A percentile compares a stretch with the other conserved stretches of the same genome.
Conservation (phyloP, 2,113 vertebrate species). For the Hypomesus transpacificus region DNA sequence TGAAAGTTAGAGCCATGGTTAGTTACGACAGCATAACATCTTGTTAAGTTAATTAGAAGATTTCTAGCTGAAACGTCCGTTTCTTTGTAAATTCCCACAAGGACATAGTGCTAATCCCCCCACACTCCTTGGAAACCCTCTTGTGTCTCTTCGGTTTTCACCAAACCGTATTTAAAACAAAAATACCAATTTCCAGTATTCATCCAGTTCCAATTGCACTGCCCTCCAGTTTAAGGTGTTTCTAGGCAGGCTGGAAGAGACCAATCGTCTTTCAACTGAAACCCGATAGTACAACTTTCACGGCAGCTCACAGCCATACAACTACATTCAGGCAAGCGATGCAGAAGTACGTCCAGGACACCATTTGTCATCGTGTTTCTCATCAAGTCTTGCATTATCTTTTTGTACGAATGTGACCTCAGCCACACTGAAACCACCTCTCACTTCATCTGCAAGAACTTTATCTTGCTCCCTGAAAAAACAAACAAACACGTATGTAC, state of each 20-base stretch:
- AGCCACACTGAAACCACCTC: neutral
- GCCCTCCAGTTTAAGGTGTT: neutral
- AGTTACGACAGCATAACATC: slow-evolving; percentile 13
- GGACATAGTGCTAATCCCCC: neutral
- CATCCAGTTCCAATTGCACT: slow-evolving; percentile 28
- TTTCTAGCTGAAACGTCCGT: slow-evolving; percentile 30
- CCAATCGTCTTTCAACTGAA: neutral
- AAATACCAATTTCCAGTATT: slow-evolving; percentile 49
- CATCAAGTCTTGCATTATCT: too few species aligned
- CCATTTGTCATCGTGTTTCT: too few species aligned
- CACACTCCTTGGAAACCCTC: neutral
- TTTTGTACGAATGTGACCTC: neutral
- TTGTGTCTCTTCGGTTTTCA: neutral
- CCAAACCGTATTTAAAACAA: neutral
- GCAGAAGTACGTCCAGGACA: too few species aligned
- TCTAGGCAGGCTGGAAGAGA: neutral
- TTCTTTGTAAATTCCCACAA: slow-evolving; percentile 4
- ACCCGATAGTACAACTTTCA: neutral
- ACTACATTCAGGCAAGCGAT: too few species aligned
- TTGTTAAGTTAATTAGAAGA: slow-evolving; percentile 25
- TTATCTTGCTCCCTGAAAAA: slow-evolving; percentile 73
- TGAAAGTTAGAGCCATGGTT: neutral
- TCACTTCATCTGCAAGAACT: slow-evolving; percentile 74
- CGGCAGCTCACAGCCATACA: too few species aligned
- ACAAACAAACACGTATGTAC: neutral